phyloP scores from a whole-genome alignment of 2,888 invertebrate genomes.

The Automeris io region DNA sequence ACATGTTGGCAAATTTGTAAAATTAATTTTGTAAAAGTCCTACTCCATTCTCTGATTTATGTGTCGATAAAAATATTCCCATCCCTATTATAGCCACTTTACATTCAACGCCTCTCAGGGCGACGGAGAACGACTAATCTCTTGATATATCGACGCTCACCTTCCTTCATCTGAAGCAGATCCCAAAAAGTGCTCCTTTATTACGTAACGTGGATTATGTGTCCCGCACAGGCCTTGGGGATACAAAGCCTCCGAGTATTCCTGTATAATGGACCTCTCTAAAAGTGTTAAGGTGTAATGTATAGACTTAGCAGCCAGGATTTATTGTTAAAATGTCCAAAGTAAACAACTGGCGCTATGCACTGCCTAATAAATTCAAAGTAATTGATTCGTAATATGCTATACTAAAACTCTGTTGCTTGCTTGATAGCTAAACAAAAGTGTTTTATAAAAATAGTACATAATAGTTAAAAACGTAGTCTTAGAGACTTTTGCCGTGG shows the following conservation, averaged over 20 bases:
- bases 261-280: conserved; percentile 21
- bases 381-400: too few species aligned
- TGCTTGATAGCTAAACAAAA: too few species aligned
- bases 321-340: neutral
- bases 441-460: too few species aligned
- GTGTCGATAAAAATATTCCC: conserved; percentile 14
- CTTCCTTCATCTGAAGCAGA: conserved; percentile 61
- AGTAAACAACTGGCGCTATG: too few species aligned
- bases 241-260: conserved; percentile 30
- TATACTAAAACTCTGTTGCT: too few species aligned
- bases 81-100: conserved; percentile 45
- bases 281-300: conserved; percentile 13
- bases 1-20: too few species aligned
- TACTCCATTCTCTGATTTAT: too few species aligned
- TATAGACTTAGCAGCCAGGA: conserved; percentile 3
- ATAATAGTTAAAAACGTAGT: too few species aligned
- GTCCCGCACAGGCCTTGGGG: conserved; percentile 24
- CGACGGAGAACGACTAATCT: conserved; percentile 67
- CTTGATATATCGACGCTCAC: conserved; percentile 70
- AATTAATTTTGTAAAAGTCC: too few species aligned
- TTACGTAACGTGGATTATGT: conserved; percentile 48
- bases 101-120: conserved; percentile 56
- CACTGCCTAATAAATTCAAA: too few species aligned
- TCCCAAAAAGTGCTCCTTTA: conserved; percentile 67
- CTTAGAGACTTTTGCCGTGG: too few species aligned